Evolutionary conservation across 2,113 vertebrate species (phyloP).

Genomic region (Petrocephalus microphthalmus): DNA sequence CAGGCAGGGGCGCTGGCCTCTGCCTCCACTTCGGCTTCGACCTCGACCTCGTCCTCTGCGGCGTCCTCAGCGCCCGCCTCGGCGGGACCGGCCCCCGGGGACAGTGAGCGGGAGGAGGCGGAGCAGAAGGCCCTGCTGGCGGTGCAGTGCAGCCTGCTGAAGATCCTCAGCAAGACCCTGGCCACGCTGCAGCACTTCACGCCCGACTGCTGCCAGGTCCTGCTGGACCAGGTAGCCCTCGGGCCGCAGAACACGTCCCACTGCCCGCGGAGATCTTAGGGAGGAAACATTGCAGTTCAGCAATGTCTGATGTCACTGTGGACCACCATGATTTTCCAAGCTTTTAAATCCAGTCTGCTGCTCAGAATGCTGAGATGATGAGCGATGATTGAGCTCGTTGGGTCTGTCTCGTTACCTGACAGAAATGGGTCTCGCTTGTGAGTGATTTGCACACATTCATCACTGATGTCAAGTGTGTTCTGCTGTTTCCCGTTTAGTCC

Average conservation of each 20-base stretch:
- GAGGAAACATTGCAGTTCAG: not conserved
- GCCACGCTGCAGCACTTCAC: slow-evolving; percentile 90
- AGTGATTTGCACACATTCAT: not conserved
- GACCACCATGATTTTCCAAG: not conserved
- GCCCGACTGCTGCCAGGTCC: slow-evolving; percentile 92
- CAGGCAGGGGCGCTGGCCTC: slow-evolving; percentile 27
- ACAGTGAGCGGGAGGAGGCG: slow-evolving; percentile 70
- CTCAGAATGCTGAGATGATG: not conserved
- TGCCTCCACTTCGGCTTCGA: not conserved
- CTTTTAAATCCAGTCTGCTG: not conserved
- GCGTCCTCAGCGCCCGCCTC: slow-evolving; percentile 9
- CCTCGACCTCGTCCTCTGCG: not conserved
- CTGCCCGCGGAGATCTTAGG: not conserved
- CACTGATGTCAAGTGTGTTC: not conserved
- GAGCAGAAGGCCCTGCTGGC: slow-evolving; percentile 79
- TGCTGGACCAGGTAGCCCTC: slow-evolving; percentile 79
- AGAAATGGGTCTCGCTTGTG: not conserved
- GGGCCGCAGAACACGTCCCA: no score
- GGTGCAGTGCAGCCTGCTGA: slow-evolving; percentile 89
- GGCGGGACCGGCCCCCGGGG: slow-evolving; percentile 25
- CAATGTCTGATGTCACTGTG: not conserved
- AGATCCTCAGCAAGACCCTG: slow-evolving; percentile 91
- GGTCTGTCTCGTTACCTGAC: not conserved
- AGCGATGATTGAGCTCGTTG: not conserved
- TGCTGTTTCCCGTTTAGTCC: slow-evolving; percentile 56